Conservation (phyloP, 2,113 vertebrate species). For the Triplophysa dalaica region DNA sequence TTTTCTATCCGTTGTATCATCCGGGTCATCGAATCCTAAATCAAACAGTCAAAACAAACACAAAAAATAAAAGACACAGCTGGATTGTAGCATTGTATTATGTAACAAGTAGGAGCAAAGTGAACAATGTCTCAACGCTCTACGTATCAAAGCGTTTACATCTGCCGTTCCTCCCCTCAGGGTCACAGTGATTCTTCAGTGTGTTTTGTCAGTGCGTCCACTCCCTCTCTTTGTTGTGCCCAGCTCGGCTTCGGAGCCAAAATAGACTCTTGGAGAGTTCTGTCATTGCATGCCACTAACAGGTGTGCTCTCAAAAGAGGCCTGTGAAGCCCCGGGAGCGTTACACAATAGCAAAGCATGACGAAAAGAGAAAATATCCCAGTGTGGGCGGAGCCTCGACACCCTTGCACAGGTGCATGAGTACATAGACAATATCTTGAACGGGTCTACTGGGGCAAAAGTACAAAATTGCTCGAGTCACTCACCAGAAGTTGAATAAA, state of each 20-base stretch:
- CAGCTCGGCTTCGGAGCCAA: not conserved
- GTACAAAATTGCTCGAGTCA: not conserved
- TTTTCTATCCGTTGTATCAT: too few relatives aligned
- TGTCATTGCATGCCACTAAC: conserved; percentile 69
- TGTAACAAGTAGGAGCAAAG: not conserved
- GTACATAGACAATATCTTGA: not conserved
- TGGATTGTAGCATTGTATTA: not conserved
- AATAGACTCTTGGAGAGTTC: conserved; percentile 36
- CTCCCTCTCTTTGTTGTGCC: conserved; percentile 9
- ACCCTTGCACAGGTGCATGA: not conserved
- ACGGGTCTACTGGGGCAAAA: not conserved
- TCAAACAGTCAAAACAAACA: not conserved
- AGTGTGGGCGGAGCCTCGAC: not conserved
- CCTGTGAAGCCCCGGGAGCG: conserved; percentile 60
- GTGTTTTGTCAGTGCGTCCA: not conserved
- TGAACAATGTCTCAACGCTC: not conserved
- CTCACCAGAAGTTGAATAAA: not conserved
- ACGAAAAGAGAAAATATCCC: not conserved
- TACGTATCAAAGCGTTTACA: conserved; percentile 8
- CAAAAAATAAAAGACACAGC: not conserved
- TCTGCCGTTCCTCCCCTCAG: conserved; percentile 15
- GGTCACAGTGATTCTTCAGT: not conserved
- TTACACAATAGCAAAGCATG: conserved; percentile 68
- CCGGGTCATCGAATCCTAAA: too few relatives aligned
- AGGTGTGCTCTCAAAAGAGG: conserved; percentile 72